Base-by-base conservation (phyloP, 2,888 invertebrate species). In the Pharmacophagus antenor region DNA sequence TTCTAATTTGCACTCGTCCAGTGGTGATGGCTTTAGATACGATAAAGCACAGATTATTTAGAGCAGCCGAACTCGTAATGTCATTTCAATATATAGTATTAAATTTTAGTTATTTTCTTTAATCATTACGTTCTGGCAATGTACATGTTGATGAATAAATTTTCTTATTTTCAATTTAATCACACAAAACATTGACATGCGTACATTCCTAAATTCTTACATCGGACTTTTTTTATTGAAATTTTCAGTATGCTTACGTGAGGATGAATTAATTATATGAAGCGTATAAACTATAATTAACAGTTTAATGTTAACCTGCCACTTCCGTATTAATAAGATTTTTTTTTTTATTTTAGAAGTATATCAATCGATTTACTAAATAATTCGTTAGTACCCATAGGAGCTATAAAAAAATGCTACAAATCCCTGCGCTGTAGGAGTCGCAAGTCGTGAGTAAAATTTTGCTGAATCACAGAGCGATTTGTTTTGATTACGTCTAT, bases 1-100 rank as follows among this genome's bases (percentile, higher is more conserved):
- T 74, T 74, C 75, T 75, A 74, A 72, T 72, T 71, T 67, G 68
- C 63, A 48, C 58, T 63, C 53, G 65, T 68, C 66, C 61, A 65
- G 62, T 62, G 63, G 61, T 64, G 68, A 68, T 66, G 64, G 62
- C 66, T 61, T 64, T 52, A 54, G 60, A 54, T 56, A 44, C 46
- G 59, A 63, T 60, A 59, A 56, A 64, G 63, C 61, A 59, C 41
- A 53, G 44, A 10, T 5, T 41, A 50, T 57, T 44, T 57, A 23
- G 23, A 53, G 3, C 58, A 53, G 10, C 41, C 47, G 10, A 23
- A 47, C 37, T 58, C 31, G 41, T 58, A 53, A 58, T 48, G 53
- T 58, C 53, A 53, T 48, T 47, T 15, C 22, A 48, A 23, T 4
- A 41, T 27, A 17, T n/a, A n/a, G n/a, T 31, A 15, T 12, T 15